phyloP scores from a whole-genome alignment of 2,888 invertebrate genomes.

The Labia minor region DNA sequence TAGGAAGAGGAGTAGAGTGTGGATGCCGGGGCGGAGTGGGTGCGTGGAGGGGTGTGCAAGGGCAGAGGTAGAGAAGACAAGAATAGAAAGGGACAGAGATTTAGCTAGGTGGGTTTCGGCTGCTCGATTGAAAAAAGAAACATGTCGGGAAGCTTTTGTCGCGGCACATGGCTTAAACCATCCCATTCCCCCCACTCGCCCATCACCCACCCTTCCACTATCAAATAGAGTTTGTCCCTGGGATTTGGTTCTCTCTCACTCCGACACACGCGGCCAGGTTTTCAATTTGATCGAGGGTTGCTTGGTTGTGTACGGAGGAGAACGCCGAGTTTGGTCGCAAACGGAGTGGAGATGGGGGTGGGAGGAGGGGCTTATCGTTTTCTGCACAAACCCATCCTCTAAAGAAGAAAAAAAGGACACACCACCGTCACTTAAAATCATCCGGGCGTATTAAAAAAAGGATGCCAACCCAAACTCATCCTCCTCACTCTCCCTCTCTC shows the following conservation, averaged over 20 bases:
- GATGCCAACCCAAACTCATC: neutral
- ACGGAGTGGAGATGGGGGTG: neutral
- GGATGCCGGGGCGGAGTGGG: no score
- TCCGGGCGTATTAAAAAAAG: conserved; percentile 4
- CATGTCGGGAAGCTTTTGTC: conserved; percentile 13
- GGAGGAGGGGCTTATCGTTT: neutral
- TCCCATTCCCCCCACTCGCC: neutral
- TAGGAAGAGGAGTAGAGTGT: neutral
- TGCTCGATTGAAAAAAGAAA: conserved; percentile 1
- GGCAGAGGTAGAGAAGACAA: no score
- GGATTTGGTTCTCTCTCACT: neutral
- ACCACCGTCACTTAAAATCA: neutral
- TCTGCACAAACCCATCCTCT: neutral
- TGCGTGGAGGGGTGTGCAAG: no score
- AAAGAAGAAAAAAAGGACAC: neutral
- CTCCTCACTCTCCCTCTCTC: no score
- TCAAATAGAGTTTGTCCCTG: neutral
- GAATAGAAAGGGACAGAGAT: neutral
- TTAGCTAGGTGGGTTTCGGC: neutral
- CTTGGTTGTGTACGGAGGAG: neutral
- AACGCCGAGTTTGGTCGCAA: no score
- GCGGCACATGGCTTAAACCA: conserved; percentile 13
- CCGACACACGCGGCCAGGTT: neutral
- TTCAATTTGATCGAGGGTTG: conserved; percentile 6
- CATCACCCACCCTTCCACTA: neutral